Conservation (phyloP, 2,888 invertebrate species). For the Drosophila pegasa region DNA sequence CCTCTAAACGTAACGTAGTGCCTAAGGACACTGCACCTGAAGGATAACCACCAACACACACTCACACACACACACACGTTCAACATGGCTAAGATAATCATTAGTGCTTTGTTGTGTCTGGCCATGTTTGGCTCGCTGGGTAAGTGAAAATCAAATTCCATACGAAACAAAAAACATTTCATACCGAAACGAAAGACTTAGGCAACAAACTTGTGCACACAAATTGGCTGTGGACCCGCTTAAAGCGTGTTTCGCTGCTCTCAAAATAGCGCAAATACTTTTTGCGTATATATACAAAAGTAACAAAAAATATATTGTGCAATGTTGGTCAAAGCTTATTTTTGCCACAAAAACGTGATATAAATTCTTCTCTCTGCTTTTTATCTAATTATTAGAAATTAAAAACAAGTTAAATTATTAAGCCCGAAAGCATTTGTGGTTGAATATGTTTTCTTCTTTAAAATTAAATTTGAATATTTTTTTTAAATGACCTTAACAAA, state of each 20-base stretch:
- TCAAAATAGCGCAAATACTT: neutral
- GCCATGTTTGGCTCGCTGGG: constrained; percentile 82
- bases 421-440: neutral
- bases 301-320: neutral
- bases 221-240: constrained; percentile 30
- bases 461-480: neutral
- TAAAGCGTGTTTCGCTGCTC: constrained; percentile 11
- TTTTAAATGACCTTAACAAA: neutral
- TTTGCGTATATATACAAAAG: neutral
- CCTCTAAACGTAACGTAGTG: constrained; percentile 40
- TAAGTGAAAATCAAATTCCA: constrained; percentile 69
- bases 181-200: constrained; percentile 52
- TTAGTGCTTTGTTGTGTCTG: constrained; percentile 79
- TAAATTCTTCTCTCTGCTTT: neutral
- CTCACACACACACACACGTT: constrained; percentile 17
- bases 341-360: neutral
- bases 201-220: constrained; percentile 42
- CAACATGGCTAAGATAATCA: constrained; percentile 74
- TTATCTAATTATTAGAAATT: neutral
- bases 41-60: constrained; percentile 42
- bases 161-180: constrained; percentile 42
- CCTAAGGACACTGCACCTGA: constrained; percentile 31
- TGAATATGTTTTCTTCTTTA: neutral
- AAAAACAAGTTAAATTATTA: neutral
- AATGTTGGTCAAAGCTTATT: neutral